Percentiles rank a stretch among this genome's conserved stretches.
Conservation (phyloP, 2,113 vertebrate species). For the Heloderma charlesbogerti region DNA sequence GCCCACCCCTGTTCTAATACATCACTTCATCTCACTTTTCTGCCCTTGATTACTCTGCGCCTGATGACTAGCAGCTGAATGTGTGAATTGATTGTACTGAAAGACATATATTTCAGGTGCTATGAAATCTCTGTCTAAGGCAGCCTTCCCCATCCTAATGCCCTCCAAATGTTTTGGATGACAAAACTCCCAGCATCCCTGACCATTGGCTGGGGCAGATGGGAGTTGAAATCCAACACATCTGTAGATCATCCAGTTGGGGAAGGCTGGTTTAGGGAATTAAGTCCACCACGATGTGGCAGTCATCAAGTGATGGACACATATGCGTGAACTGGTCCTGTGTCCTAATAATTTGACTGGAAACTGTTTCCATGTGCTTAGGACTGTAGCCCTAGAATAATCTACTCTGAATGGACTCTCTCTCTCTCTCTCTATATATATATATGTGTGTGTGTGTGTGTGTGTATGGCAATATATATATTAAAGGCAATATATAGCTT, state of each 20-base stretch:
- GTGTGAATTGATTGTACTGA: neutral
- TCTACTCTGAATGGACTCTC: slow-evolving; percentile 9
- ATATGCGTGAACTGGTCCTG: neutral
- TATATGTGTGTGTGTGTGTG: no score
- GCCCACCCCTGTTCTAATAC: no score
- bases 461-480: no score
- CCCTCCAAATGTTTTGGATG: neutral
- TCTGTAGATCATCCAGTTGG: no score
- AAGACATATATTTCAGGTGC: neutral
- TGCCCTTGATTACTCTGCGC: neutral
- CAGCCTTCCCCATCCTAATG: neutral
- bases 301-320: neutral
- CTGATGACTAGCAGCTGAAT: neutral
- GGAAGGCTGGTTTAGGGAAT: neutral
- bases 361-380: neutral
- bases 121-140: neutral
- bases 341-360: neutral
- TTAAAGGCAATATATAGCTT: slow-evolving; percentile 38
- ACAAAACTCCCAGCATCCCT: neutral
- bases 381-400: neutral
- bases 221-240: no score
- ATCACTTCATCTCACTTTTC: neutral
- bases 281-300: neutral
- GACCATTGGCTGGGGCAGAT: neutral
- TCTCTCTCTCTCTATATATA: no score